Evolutionary conservation across 2,888 invertebrate species (phyloP).

Genomic region (Onchidella celtica): DNA sequence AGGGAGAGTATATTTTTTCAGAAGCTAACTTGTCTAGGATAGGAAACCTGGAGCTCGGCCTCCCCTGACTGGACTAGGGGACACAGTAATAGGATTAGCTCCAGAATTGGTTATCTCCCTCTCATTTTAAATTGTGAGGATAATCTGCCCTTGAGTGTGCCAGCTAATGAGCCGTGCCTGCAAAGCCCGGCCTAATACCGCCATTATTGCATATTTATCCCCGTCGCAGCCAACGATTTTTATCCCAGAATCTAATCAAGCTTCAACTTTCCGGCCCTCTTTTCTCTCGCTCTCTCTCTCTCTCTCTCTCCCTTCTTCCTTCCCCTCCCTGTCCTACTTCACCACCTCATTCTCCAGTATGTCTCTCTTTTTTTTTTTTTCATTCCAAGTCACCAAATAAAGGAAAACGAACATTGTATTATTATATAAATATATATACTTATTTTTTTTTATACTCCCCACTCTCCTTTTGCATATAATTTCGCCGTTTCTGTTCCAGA

Average conservation of each 20-base stretch:
- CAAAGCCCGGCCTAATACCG: slow-evolving; percentile 42
- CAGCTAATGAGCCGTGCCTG: slow-evolving; percentile 52
- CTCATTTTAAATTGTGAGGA: slow-evolving; percentile 20
- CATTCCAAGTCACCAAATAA: neutral
- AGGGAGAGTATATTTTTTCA: too few species aligned
- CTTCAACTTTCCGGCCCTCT: neutral
- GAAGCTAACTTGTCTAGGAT: neutral
- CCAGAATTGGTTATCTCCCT: slow-evolving; percentile 25
- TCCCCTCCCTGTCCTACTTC: neutral
- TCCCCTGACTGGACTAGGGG: neutral
- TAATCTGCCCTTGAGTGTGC: slow-evolving; percentile 48
- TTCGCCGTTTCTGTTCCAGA: too few species aligned
- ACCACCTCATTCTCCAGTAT: neutral
- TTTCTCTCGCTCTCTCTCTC: neutral
- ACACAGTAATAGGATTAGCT: slow-evolving; percentile 36
- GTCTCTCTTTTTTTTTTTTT: slow-evolving; percentile 1
- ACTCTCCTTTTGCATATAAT: too few species aligned
- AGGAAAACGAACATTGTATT: neutral
- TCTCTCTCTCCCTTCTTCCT: neutral
- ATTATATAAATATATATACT: neutral
- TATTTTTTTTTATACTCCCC: neutral
- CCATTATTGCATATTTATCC: slow-evolving; percentile 42
- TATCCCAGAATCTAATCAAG: slow-evolving; percentile 35
- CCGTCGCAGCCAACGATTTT: neutral
- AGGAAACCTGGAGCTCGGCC: neutral